Percentiles rank a stretch among this genome's conserved stretches.
Evolutionary conservation across 1,140 invertebrate genomes (phyloP).

Genomic region (Oryctes rhinoceros): DNA sequence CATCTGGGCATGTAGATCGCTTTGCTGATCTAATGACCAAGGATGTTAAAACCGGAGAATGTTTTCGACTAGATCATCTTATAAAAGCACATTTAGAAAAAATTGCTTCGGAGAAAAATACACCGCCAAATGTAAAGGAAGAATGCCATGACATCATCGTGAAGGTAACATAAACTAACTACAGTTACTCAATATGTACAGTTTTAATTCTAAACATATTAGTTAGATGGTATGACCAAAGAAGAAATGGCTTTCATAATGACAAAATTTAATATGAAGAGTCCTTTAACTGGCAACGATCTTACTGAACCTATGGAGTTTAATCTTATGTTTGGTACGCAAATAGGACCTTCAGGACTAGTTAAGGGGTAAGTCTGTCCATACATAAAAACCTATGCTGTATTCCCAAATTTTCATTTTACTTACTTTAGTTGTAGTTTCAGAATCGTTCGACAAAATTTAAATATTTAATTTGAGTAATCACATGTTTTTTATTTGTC

Average conservation of each 20-base stretch:
- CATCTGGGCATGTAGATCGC: slow-evolving; percentile 98
- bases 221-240: slow-evolving; percentile 87
- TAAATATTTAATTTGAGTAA: no score
- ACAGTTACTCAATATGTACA: neutral
- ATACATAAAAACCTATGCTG: slow-evolving; percentile 1
- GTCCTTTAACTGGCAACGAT: slow-evolving; percentile 93
- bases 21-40: slow-evolving; percentile 99
- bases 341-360: slow-evolving; percentile 94
- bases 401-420: no score
- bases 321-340: slow-evolving; percentile 98
- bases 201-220: slow-evolving; percentile 40
- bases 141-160: slow-evolving; percentile 84
- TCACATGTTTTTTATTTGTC: no score
- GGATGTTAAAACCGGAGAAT: slow-evolving; percentile 94
- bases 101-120: slow-evolving; percentile 85
- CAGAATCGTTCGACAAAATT: no score
- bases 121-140: slow-evolving; percentile 71
- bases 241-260: slow-evolving; percentile 88
- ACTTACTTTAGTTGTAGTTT: no score
- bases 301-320: slow-evolving; percentile 96
- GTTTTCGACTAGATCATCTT: slow-evolving; percentile 97
- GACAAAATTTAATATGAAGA: slow-evolving; percentile 91
- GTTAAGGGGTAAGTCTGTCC: slow-evolving; percentile 81
- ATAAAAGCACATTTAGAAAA: slow-evolving; percentile 97
- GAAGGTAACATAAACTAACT: slow-evolving; percentile 62